These are phyloP conservation scores for Nipponacmea schrenckii DNA, from an alignment of 2,888 invertebrate species.

Conservation along the genomic window DNA sequence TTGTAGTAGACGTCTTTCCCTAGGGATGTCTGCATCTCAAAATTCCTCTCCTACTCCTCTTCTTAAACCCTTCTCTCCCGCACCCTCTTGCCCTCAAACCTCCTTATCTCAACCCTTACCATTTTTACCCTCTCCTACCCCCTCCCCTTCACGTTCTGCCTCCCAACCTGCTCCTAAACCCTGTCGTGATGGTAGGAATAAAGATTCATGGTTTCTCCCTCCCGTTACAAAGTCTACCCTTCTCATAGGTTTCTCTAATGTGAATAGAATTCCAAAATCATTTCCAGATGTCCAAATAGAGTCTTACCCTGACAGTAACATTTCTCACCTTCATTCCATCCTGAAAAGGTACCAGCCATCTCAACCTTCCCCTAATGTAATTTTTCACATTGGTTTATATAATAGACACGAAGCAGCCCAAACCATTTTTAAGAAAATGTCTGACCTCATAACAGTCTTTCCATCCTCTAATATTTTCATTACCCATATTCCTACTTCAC, in stretches of 20 bases:
- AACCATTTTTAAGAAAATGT: background rate
- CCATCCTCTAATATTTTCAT: background rate
- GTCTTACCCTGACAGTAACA: background rate
- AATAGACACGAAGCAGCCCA: background rate
- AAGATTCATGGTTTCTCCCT: background rate
- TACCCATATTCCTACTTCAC: background rate
- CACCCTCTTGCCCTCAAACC: too few species aligned
- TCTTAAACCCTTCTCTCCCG: too few species aligned
- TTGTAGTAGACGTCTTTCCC: too few species aligned
- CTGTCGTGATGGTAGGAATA: too few species aligned
- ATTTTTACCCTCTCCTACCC: too few species aligned
- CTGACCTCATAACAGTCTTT: background rate
- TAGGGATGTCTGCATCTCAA: too few species aligned
- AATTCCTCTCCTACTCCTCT: too few species aligned
- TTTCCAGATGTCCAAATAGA: background rate
- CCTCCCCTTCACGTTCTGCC: too few species aligned
- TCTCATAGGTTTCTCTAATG: background rate
- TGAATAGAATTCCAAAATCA: background rate
- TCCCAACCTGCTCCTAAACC: too few species aligned
- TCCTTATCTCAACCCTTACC: too few species aligned
- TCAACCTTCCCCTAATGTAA: background rate
- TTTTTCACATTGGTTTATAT: background rate
- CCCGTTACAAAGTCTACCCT: background rate
- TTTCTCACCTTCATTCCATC: background rate
- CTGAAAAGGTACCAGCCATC: background rate